A percentile compares a stretch with the other conserved stretches of the same genome.
phyloP scores from a whole-genome alignment of 1,140 invertebrate species.

The Cydia pomonella region DNA sequence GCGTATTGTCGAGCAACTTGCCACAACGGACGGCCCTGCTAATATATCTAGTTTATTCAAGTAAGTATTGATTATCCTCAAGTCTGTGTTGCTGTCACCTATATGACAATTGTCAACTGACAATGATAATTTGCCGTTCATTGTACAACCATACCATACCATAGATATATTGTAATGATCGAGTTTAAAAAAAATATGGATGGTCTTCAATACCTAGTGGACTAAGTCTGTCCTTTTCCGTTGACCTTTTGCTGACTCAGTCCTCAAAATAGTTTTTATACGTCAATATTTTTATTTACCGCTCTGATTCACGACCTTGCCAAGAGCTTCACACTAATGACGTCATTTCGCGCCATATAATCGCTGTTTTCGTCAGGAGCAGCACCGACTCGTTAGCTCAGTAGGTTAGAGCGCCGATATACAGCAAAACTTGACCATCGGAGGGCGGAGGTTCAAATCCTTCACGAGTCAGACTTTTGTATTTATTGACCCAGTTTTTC shows the following conservation, averaged over 20 bases:
- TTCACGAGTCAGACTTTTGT: constrained; percentile 34
- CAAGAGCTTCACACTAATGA: not conserved
- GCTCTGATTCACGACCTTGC: not conserved
- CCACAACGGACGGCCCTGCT: constrained; percentile 37
- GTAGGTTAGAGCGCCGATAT: constrained; percentile 37
- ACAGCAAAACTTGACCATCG: constrained; percentile 27
- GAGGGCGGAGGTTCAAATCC: constrained; percentile 38
- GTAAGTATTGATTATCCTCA: constrained; percentile 44
- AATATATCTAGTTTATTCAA: constrained; percentile 56
- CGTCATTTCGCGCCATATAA: constrained; percentile 15
- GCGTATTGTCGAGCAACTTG: constrained; percentile 40
- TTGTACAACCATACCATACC: too few species aligned
- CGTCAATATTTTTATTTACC: not conserved
- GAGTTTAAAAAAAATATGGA: too few species aligned
- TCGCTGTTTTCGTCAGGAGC: not conserved
- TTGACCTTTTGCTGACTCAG: not conserved
- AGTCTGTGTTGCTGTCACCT: too few species aligned
- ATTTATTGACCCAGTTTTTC: constrained; percentile 6
- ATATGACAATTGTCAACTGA: too few species aligned
- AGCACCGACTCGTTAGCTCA: constrained; percentile 35
- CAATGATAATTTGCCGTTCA: too few species aligned
- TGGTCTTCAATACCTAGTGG: too few species aligned
- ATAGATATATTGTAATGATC: too few species aligned
- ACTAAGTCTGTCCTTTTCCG: too few species aligned
- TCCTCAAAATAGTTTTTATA: not conserved